Conservation (phyloP, 1,140 invertebrate genomes). For the Pseudomyrmex concolor region DNA sequence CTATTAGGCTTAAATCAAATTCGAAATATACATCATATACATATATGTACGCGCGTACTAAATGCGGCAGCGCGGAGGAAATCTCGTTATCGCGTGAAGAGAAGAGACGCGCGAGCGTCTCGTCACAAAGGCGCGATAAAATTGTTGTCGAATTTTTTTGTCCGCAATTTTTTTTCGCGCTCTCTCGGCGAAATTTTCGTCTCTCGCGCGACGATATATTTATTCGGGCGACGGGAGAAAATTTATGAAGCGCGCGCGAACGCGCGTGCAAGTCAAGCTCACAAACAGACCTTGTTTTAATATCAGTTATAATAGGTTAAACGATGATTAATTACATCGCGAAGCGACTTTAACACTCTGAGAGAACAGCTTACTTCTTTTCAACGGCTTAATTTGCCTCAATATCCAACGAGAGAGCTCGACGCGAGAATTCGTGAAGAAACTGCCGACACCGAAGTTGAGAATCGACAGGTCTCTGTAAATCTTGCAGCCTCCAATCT, state of each 20-base stretch:
- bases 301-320: constrained; percentile 19
- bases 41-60: constrained; percentile 22
- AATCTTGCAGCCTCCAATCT: background rate
- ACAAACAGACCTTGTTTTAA: constrained; percentile 35
- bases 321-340: constrained; percentile 47
- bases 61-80: constrained; percentile 3
- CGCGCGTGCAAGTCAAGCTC: background rate
- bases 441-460: background rate
- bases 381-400: constrained; percentile 44
- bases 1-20: constrained; percentile 33
- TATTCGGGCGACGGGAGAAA: background rate
- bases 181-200: background rate
- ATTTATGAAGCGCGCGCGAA: constrained; percentile 12
- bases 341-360: constrained; percentile 22
- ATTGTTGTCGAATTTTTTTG: constrained; percentile 43
- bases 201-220: background rate
- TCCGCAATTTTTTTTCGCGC: too few species aligned
- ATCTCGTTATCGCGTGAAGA: constrained; percentile 42
- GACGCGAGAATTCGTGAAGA: background rate
- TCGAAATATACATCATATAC: background rate
- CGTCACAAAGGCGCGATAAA: constrained; percentile 11
- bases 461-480: background rate
- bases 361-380: constrained; percentile 36
- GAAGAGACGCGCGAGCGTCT: background rate
- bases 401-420: constrained; percentile 21